Evolutionary conservation across 2,113 vertebrate species (phyloP).

Genomic region (Scomber japonicus): DNA sequence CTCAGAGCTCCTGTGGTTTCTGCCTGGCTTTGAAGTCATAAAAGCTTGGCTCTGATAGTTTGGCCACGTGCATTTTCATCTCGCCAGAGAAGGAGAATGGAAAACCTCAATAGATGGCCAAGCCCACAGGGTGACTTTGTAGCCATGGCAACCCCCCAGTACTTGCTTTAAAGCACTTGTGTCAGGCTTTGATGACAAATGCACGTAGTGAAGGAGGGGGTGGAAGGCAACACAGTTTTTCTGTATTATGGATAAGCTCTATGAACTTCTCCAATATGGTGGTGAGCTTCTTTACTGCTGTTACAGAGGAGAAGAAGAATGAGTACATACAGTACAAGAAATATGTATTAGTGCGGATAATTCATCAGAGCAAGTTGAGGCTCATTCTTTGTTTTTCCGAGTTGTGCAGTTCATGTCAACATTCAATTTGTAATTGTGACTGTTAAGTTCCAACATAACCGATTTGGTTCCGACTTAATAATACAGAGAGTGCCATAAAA

Average conservation of each 20-base stretch:
- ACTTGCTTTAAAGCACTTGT: conserved; percentile 66
- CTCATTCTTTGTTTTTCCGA: too few relatives aligned
- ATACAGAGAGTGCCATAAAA: too few relatives aligned
- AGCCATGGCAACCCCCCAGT: conserved; percentile 77
- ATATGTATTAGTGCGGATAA: neutral
- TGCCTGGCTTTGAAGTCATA: conserved; percentile 71
- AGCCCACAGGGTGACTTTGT: conserved; percentile 72
- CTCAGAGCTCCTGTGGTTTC: conserved; percentile 54
- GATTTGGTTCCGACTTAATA: too few relatives aligned
- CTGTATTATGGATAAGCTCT: conserved; percentile 30
- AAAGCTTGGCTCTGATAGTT: conserved; percentile 69
- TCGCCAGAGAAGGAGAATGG: conserved; percentile 27
- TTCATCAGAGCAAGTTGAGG: neutral
- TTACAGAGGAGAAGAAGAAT: neutral
- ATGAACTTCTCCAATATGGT: conserved; percentile 39
- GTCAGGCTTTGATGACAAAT: conserved; percentile 75
- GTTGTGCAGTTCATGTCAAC: too few relatives aligned
- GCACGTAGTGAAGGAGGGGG: conserved; percentile 38
- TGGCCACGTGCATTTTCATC: conserved; percentile 63
- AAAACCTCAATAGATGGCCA: conserved; percentile 64
- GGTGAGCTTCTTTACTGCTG: conserved; percentile 8
- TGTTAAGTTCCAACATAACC: too few relatives aligned
- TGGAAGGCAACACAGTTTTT: conserved; percentile 34
- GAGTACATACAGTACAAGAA: neutral
- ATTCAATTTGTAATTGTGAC: too few relatives aligned